Evolutionary conservation across 2,888 invertebrate species (phyloP), one percentile per base, ranked within the genome.

Genomic region (Trichopria drosophilae): DNA sequence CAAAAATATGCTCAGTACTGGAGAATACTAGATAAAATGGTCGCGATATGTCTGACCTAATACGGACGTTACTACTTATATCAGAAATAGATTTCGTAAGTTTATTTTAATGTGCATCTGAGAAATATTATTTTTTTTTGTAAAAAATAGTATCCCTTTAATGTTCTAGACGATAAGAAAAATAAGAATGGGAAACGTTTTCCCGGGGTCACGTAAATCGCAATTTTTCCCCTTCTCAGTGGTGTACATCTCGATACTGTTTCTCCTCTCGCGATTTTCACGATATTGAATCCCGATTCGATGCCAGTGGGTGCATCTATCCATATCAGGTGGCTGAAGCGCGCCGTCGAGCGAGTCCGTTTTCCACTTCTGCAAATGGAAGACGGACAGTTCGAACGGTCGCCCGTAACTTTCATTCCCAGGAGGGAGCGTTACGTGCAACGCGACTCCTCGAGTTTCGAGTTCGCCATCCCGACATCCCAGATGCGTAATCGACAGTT

Each of bases 251-350:
- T n/a, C n/a, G n/a, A n/a, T n/a, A n/a, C n/a, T n/a, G n/a, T n/a
- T n/a, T 18, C 35, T 46, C 34, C 40, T 20, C 23, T 15, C 32
- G 18, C 28, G 35, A 45, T 53, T 45, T 47, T 16, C 41, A 26
- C 43, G 60, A 63, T 68, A 66, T 68, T 62, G 67, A 67, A 67
- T 66, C 63, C 58, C 63, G 62, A 66, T 68, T 61, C 57, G 44
- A 57, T 57, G 44, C 51, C 50, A 39, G 56, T 51, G 44, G 43
- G 43, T 26, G 50, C 61, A 58, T 64, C 61, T 55, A 62, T 58
- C 62, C 57, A 54, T 60, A 64, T 63, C 66, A 63, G 49, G 42
- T 9, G 20, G 12, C 10, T 9, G 55, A 56, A 52, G 55, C 57
- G 59, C 55, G 52, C 44, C 55, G 41, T 37, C 44, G 15, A 41